Evolutionary conservation across 1,140 invertebrate species (phyloP).

Genomic region (Orchesella cincta): DNA sequence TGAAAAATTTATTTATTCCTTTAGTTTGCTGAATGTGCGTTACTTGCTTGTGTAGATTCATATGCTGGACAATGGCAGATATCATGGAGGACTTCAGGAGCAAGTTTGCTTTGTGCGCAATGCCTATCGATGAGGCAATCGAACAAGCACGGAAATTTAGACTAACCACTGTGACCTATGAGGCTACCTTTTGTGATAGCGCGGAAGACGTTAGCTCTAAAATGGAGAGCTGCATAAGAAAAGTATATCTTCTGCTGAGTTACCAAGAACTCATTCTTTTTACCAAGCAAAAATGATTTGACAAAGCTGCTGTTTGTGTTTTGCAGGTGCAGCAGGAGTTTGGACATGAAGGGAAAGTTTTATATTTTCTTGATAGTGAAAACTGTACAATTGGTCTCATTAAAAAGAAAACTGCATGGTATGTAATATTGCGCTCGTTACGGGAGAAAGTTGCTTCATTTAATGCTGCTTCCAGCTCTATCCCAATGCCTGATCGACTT

Average conservation of each 20-base stretch:
- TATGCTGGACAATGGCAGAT: slow-evolving; percentile 57
- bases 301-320: too few relatives aligned
- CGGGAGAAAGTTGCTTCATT: slow-evolving; percentile 55
- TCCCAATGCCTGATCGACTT: too few relatives aligned
- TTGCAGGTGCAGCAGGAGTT: slow-evolving; percentile 55
- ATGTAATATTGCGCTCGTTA: slow-evolving; percentile 58
- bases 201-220: too few relatives aligned
- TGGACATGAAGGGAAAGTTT: slow-evolving; percentile 58
- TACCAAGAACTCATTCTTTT: too few relatives aligned
- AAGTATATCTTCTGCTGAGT: too few relatives aligned
- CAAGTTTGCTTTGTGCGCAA: slow-evolving; percentile 50
- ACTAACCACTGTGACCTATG: slow-evolving; percentile 49
- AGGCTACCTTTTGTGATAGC: too few relatives aligned
- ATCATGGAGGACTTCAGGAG: slow-evolving; percentile 48
- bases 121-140: slow-evolving; percentile 55
- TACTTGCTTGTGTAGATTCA: slow-evolving; percentile 53
- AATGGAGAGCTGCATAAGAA: too few relatives aligned
- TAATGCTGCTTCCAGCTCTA: slow-evolving; percentile 1
- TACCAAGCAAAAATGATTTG: too few relatives aligned
- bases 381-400: slow-evolving; percentile 57
- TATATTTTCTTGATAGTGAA: slow-evolving; percentile 58
- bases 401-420: slow-evolving; percentile 62
- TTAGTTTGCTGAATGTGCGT: not conserved
- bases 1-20: too few relatives aligned
- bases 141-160: slow-evolving; percentile 50